A percentile compares a stretch with the other conserved stretches of the same genome.
Conservation (phyloP, 2,113 vertebrate species). For the Nestor notabilis region DNA sequence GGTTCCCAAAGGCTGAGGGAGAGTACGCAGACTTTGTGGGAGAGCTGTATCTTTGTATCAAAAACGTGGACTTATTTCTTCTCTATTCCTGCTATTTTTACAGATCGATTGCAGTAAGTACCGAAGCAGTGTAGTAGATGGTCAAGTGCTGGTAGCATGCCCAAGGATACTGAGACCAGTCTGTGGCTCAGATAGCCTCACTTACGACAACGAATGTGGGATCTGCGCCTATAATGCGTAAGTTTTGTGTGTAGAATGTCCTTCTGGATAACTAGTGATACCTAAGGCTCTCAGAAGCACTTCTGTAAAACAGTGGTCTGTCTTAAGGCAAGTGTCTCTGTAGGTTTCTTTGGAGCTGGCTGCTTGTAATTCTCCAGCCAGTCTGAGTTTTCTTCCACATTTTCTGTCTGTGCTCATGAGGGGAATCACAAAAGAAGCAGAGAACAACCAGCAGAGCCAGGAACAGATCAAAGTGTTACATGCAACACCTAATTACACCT, state of each 20-base stretch:
- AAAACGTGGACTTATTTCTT: accelerated
- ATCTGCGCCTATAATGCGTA: conserved; percentile 48
- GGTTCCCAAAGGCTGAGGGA: not conserved
- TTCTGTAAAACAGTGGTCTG: not conserved
- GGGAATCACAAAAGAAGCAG: not conserved
- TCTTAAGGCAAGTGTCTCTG: not conserved
- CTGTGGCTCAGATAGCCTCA: conserved; percentile 50
- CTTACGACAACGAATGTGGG: conserved; percentile 27
- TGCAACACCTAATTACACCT: not conserved
- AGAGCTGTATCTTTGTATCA: not conserved
- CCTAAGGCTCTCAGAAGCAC: not conserved
- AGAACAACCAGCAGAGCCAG: not conserved
- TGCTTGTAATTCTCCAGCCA: not conserved
- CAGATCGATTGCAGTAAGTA: not conserved
- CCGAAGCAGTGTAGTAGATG: accelerated
- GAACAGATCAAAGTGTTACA: not conserved
- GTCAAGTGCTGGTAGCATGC: not conserved
- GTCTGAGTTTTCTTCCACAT: not conserved
- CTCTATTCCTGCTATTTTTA: not conserved
- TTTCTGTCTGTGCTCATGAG: not conserved
- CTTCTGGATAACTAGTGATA: not conserved
- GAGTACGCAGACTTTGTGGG: not conserved
- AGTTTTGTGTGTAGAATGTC: not conserved
- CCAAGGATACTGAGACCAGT: conserved; percentile 19
- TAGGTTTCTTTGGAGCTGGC: not conserved